These are phyloP conservation scores for Gortyna flavago DNA, from an alignment of 2,888 invertebrate species.

Conservation along the genomic window DNA sequence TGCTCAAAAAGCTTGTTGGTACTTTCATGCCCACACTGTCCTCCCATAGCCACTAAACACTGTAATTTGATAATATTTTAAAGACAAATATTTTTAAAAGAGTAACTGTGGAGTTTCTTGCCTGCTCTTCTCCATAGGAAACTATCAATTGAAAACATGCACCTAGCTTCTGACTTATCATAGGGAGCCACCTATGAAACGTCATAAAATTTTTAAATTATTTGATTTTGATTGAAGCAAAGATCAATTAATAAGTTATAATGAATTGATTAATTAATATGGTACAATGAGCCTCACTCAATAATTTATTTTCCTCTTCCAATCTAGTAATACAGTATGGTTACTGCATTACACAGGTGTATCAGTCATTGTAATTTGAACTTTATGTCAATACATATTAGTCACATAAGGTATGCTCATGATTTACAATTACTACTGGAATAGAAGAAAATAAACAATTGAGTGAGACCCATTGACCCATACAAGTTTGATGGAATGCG, in stretches of 20 bases:
- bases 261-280: not conserved
- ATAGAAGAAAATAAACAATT: constrained; percentile 6
- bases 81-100: no score
- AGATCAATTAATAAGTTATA: not conserved
- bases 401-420: not conserved
- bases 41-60: no score
- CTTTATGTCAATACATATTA: not conserved
- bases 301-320: not conserved
- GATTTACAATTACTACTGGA: not conserved
- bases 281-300: not conserved
- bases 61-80: no score
- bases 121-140: no score
- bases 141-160: no score
- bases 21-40: no score
- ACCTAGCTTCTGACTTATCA: not conserved
- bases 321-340: not conserved
- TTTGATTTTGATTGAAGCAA: not conserved
- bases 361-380: not conserved
- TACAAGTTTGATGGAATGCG: no score
- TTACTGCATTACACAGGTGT: not conserved
- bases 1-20: not conserved
- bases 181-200: not conserved
- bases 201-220: not conserved
- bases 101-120: no score
- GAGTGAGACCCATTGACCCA: not conserved